phyloP scores from a whole-genome alignment of 2,797 vertebrate genomes.

The Chelidonichthys spinosus region DNA sequence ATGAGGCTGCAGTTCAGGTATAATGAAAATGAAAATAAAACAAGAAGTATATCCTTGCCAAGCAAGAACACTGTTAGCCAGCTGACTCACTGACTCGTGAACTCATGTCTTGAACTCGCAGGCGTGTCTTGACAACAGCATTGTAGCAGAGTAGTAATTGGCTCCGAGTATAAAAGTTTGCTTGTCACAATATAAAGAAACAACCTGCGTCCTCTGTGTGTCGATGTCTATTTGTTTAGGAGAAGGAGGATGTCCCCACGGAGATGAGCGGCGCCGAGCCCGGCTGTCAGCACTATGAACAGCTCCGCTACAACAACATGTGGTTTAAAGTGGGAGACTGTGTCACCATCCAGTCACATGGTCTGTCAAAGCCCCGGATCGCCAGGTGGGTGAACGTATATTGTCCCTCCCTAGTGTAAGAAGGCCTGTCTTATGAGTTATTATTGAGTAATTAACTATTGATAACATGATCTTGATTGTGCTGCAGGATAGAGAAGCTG shows the following conservation, averaged over 20 bases:
- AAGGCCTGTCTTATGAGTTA: neutral
- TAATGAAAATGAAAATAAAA: conserved; percentile 5
- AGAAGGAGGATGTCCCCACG: conserved; percentile 93
- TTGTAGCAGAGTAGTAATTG: neutral
- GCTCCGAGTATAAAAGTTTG: conserved; percentile 20
- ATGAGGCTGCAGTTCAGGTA: neutral
- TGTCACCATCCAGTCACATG: conserved; percentile 95
- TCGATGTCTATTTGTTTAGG: conserved; percentile 77
- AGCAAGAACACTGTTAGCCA: conserved; percentile 2
- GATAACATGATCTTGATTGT: conserved; percentile 5
- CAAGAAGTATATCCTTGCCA: conserved; percentile 4
- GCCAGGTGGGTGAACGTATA: conserved; percentile 86
- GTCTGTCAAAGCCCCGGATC: conserved; percentile 90
- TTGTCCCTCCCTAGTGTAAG: neutral
- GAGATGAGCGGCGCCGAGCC: conserved; percentile 94
- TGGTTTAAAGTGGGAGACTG: conserved; percentile 98
- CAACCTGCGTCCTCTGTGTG: conserved; percentile 20
- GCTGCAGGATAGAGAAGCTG: conserved; percentile 94
- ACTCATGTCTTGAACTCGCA: neutral
- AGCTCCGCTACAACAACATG: conserved; percentile 91
- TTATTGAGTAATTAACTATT: neutral
- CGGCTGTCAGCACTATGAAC: conserved; percentile 93
- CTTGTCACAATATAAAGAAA: conserved; percentile 43
- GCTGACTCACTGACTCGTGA: conserved; percentile 39
- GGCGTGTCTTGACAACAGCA: conserved; percentile 23